Conservation (phyloP, 2,888 invertebrate species). For the Paralinhomoeus sp. region DNA sequence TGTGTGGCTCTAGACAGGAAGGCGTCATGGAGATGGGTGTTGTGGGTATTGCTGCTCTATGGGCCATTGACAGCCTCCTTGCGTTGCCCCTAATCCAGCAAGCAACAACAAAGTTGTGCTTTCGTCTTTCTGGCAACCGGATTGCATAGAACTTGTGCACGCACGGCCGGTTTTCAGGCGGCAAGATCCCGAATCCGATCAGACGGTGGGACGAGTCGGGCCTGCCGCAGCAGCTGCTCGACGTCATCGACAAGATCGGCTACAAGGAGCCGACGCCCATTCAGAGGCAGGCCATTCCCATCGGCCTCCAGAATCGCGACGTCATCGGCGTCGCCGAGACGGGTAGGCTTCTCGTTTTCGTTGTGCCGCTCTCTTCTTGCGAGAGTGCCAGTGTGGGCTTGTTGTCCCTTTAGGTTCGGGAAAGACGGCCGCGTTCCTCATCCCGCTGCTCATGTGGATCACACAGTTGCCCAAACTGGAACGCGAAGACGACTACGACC, state of each 20-base stretch:
- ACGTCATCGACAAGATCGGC: slow-evolving; percentile 76
- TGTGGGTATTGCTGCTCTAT: too few species aligned
- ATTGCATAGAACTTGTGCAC: too few species aligned
- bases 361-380: too few species aligned
- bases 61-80: too few species aligned
- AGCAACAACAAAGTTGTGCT: too few species aligned
- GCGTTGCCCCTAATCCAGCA: too few species aligned
- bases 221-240: slow-evolving; percentile 65
- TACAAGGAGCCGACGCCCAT: slow-evolving; percentile 97
- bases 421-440: slow-evolving; percentile 91
- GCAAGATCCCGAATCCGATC: slow-evolving; percentile 82
- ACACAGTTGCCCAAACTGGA: slow-evolving; percentile 87
- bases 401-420: too few species aligned
- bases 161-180: slow-evolving; percentile 28
- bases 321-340: slow-evolving; percentile 99
- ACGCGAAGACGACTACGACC: slow-evolving; percentile 22
- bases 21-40: too few species aligned
- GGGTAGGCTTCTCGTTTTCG: too few species aligned
- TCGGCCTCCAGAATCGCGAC: slow-evolving; percentile 50
- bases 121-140: too few species aligned
- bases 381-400: too few species aligned
- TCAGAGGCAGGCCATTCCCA: slow-evolving; percentile 95
- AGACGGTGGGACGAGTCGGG: slow-evolving; percentile 80
- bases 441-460: slow-evolving; percentile 90
- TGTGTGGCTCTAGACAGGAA: too few species aligned